Evolutionary conservation across 2,113 vertebrate genomes (phyloP).

Genomic region (Poecile atricapillus): DNA sequence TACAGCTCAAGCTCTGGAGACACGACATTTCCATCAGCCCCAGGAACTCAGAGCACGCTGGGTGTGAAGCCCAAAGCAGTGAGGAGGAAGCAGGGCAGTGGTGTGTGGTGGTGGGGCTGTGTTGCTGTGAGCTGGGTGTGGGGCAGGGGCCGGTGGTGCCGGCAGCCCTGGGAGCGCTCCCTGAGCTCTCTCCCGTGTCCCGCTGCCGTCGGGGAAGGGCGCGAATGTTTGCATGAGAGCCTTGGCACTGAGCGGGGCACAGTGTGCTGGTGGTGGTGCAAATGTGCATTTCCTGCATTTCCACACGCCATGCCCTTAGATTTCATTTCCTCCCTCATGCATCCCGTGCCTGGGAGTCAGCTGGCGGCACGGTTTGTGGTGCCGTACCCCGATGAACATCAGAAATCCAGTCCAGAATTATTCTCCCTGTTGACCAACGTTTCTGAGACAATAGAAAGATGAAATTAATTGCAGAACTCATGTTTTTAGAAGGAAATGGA

Average conservation of each 20-base stretch:
- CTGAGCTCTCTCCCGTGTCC: rapidly evolving
- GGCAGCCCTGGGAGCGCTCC: neutral
- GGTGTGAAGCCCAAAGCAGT: neutral
- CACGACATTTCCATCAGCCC: neutral
- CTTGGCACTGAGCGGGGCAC: neutral
- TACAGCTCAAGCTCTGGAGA: neutral
- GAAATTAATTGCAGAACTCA: slow-evolving; percentile 63
- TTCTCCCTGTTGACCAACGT: slow-evolving; percentile 49
- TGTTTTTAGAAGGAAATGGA: slow-evolving; percentile 31
- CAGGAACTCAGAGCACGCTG: neutral
- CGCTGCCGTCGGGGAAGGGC: rapidly evolving
- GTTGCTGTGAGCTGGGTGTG: neutral
- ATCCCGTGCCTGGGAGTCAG: slow-evolving; percentile 3
- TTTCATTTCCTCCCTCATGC: neutral
- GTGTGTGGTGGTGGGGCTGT: rapidly evolving
- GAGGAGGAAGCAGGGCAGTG: rapidly evolving
- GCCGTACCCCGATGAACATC: neutral
- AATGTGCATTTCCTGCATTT: neutral
- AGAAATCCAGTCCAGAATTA: slow-evolving; percentile 37
- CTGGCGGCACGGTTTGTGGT: neutral
- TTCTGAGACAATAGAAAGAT: slow-evolving; percentile 56
- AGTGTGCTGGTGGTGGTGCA: neutral
- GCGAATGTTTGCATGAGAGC: rapidly evolving
- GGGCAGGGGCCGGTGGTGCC: rapidly evolving
- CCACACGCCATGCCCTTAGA: neutral